Conservation (phyloP, 2,888 invertebrate genomes). For the Amblyjoppa fuscipennis region DNA sequence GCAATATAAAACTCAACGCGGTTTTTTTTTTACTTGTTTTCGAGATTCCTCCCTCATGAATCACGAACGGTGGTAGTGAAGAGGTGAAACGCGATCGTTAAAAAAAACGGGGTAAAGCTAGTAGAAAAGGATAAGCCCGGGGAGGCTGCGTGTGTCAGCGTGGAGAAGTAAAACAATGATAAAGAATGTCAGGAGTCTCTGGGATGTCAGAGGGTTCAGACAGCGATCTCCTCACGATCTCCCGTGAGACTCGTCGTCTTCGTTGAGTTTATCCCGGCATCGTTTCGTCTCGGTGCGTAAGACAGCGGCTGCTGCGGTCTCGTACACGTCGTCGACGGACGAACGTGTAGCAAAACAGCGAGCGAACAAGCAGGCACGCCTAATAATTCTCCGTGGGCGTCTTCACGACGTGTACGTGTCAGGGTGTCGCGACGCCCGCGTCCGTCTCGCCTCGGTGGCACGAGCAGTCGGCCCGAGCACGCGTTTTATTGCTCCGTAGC, state of each 20-base stretch:
- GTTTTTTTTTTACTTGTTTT: slow-evolving; percentile 7
- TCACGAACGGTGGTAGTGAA: not conserved
- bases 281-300: slow-evolving; percentile 23
- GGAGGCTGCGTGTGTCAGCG: not conserved
- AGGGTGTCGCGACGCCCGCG: slow-evolving; percentile 81
- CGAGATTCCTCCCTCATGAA: not conserved
- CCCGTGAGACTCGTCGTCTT: slow-evolving; percentile 26
- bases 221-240: not conserved
- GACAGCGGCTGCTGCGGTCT: slow-evolving; percentile 59
- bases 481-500: slow-evolving; percentile 69
- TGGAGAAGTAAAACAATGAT: slow-evolving; percentile 58
- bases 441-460: slow-evolving; percentile 76
- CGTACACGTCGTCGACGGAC: slow-evolving; percentile 41
- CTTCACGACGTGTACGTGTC: slow-evolving; percentile 81
- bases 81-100: not conserved
- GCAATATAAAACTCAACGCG: slow-evolving; percentile 1
- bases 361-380: slow-evolving; percentile 76
- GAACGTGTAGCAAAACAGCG: slow-evolving; percentile 52
- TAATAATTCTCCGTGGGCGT: slow-evolving; percentile 82
- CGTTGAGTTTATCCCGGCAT: slow-evolving; percentile 7
- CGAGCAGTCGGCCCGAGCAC: slow-evolving; percentile 56
- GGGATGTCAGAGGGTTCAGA: slow-evolving; percentile 50
- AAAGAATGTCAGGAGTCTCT: slow-evolving; percentile 43
- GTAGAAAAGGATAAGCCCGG: slow-evolving; percentile 7
- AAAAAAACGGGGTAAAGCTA: not conserved